A percentile compares a stretch with the other conserved stretches of the same genome.
phyloP scores from a whole-genome alignment of 2,113 vertebrate species.

The Axis porcinus region DNA sequence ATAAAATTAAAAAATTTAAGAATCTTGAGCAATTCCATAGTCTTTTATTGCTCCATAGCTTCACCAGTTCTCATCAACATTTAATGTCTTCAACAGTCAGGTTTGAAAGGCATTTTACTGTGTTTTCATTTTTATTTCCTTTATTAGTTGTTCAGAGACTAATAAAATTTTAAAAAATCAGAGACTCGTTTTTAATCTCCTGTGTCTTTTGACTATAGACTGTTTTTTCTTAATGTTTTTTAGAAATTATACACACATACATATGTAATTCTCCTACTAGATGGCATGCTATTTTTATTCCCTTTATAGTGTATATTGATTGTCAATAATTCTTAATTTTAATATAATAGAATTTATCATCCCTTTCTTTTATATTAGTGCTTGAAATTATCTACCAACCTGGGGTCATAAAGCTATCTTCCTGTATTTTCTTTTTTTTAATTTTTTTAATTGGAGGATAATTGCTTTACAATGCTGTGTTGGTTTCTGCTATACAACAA shows the following conservation, averaged over 20 bases:
- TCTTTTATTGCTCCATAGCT: not conserved
- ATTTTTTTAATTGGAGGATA: not conserved
- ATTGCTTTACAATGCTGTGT: not conserved
- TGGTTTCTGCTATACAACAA: not conserved
- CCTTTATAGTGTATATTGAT: not conserved
- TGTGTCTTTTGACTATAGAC: not conserved
- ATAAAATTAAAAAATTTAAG: not conserved
- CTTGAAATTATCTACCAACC: not conserved
- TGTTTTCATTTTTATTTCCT: not conserved
- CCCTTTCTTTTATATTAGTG: not conserved
- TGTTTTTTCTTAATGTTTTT: not conserved
- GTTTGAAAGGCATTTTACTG: not conserved
- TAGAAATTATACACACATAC: not conserved
- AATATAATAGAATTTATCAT: not conserved
- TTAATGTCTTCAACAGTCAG: not conserved
- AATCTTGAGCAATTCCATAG: not conserved
- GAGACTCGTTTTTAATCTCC: not conserved
- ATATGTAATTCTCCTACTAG: not conserved
- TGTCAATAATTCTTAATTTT: not conserved
- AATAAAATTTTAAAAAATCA: not conserved
- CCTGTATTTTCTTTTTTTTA: not conserved
- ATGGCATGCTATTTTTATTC: not conserved
- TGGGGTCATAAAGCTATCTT: not conserved
- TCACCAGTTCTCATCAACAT: not conserved
- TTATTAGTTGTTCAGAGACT: not conserved